Evolutionary conservation across 2,888 invertebrate genomes (phyloP).

Genomic region (Spilosoma lubricipeda): DNA sequence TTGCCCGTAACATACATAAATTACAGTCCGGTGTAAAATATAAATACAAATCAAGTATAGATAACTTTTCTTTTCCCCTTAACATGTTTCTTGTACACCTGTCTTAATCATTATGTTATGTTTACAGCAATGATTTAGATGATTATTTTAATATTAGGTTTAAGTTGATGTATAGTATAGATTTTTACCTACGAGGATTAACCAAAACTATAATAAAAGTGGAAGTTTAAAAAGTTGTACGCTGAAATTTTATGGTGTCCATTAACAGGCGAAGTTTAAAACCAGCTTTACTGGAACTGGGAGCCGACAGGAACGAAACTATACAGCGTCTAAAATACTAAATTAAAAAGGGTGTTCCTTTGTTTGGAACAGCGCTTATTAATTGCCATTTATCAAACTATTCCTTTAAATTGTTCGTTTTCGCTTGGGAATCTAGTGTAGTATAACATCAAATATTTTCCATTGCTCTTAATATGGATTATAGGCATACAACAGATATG

Average conservation of each 20-base stretch:
- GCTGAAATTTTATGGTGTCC: slow-evolving; percentile 21
- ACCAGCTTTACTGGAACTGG: slow-evolving; percentile 26
- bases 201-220: background rate
- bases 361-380: slow-evolving; percentile 43
- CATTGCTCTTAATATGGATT: no score
- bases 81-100: background rate
- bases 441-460: no score
- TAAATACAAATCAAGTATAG: no score
- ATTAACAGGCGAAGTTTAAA: slow-evolving; percentile 45
- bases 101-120: background rate
- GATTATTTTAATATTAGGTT: no score
- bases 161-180: no score
- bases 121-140: no score
- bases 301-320: slow-evolving; percentile 28
- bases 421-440: no score
- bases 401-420: slow-evolving; percentile 22
- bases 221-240: slow-evolving; percentile 9
- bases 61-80: no score
- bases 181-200: background rate
- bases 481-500: no score
- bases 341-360: slow-evolving; percentile 52
- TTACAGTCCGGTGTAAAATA: background rate
- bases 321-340: slow-evolving; percentile 34
- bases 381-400: slow-evolving; percentile 37
- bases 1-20: no score